Conservation (phyloP, 2,113 vertebrate genomes). For the Thunnus maccoyii region DNA sequence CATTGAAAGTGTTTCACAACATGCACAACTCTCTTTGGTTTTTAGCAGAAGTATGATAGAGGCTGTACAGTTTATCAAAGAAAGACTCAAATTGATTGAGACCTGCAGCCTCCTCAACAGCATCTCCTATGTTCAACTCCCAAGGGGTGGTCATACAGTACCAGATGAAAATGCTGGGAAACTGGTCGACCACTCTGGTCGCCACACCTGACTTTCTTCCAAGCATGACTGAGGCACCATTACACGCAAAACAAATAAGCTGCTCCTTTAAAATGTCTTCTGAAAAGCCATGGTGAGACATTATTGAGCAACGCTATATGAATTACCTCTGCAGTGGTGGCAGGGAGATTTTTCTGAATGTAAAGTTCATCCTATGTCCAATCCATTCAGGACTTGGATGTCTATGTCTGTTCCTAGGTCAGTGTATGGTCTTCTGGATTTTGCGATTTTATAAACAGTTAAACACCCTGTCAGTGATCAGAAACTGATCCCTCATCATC, state of each 20-base stretch:
- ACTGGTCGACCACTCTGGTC: neutral
- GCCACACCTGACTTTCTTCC: no score
- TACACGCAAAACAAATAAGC: no score
- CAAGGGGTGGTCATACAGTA: neutral
- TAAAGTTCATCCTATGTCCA: neutral
- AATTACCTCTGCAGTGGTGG: no score
- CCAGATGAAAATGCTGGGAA: neutral
- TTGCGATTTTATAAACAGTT: neutral
- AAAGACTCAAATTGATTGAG: neutral
- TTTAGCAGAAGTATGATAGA: neutral
- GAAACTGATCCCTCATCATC: no score
- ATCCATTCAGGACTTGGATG: neutral
- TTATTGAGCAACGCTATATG: no score
- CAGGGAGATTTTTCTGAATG: neutral
- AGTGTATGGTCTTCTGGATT: neutral
- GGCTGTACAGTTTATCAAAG: neutral
- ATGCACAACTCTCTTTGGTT: neutral
- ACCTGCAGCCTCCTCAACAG: no score
- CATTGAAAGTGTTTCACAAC: neutral
- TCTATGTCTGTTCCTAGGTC: neutral
- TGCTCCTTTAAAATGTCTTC: no score
- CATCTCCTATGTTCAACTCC: neutral
- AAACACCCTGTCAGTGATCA: neutral
- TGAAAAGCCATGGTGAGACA: no score
- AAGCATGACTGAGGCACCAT: no score